These are phyloP conservation scores for Melanitta fusca DNA, from an alignment of 2,797 vertebrate species.

Conservation along the genomic window DNA sequence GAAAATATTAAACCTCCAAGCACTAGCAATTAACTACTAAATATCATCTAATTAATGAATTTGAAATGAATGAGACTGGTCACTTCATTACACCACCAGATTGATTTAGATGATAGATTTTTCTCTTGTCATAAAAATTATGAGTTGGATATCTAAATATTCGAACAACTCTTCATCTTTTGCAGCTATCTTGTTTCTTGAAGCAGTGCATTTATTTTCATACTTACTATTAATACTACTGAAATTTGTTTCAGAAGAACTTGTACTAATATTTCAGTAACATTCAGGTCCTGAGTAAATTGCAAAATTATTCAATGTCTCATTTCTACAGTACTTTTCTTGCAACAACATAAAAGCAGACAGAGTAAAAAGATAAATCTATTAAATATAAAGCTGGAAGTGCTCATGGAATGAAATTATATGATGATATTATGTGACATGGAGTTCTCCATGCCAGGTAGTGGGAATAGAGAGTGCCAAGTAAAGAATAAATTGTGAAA, in stretches of 20 bases:
- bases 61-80: background rate
- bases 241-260: background rate
- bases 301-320: conserved; percentile 21
- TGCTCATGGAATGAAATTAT: conserved; percentile 21
- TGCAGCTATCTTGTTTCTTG: background rate
- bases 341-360: conserved; percentile 16
- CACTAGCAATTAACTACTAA: background rate
- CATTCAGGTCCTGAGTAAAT: background rate
- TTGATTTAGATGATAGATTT: background rate
- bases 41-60: background rate
- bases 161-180: background rate
- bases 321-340: background rate
- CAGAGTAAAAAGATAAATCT: conserved; percentile 16
- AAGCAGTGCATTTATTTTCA: conserved; percentile 10
- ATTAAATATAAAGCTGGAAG: conserved; percentile 22
- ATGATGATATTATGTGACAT: background rate
- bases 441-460: background rate
- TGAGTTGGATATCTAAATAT: background rate
- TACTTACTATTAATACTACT: background rate
- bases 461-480: conserved; percentile 11
- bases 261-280: background rate
- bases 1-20: background rate
- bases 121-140: background rate
- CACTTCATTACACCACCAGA: background rate
- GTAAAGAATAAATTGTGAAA: conserved; percentile 34